Evolutionary conservation across 2,113 vertebrate genomes (phyloP).

Genomic region (Strigops habroptila): DNA sequence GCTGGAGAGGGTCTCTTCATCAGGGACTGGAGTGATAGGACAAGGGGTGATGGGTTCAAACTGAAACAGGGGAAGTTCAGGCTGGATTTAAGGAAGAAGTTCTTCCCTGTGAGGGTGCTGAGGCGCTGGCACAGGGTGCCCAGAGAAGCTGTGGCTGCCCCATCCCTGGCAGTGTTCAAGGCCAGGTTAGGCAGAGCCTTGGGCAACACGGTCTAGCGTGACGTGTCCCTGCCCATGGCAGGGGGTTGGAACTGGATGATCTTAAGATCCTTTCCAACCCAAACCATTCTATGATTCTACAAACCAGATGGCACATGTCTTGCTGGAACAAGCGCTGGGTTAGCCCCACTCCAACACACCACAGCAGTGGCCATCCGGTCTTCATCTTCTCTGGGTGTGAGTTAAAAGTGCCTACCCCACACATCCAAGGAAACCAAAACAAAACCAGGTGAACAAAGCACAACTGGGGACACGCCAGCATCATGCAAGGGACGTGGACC

Average conservation of each 20-base stretch:
- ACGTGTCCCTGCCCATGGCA: not conserved
- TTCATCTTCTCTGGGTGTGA: not conserved
- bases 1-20: not conserved
- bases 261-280: not conserved
- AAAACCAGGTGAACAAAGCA: slow-evolving; percentile 37
- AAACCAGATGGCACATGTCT: not conserved
- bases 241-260: not conserved
- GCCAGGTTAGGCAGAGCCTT: not conserved
- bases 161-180: not conserved
- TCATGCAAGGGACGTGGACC: slow-evolving; percentile 58
- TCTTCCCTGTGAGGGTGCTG: not conserved
- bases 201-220: not conserved
- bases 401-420: not conserved
- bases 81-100: not conserved
- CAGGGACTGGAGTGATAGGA: not conserved
- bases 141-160: not conserved
- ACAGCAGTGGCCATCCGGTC: not conserved
- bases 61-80: not conserved
- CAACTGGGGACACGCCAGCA: not conserved
- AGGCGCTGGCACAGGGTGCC: not conserved
- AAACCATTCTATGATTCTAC: not conserved
- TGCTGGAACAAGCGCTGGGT: not conserved
- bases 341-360: not conserved
- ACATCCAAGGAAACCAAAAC: not conserved
- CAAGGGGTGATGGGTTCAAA: not conserved